These are phyloP conservation scores for Actinopyga echinites DNA, from an alignment of 53 echinoderm and acorn worm species.

Conservation along the genomic window DNA sequence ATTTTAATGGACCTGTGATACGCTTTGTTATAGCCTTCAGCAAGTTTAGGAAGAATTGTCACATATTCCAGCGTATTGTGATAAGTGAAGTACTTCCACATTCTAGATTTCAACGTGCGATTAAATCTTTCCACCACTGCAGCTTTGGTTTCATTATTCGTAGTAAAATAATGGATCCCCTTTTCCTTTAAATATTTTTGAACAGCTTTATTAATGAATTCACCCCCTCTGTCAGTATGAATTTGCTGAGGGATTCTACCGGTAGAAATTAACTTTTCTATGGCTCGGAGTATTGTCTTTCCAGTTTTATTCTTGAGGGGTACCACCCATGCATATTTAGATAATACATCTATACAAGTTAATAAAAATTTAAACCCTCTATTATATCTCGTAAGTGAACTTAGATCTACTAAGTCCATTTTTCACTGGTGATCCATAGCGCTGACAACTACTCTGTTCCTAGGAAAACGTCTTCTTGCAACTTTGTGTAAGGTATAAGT, in stretches of 20 bases:
- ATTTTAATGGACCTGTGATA: constrained; percentile 51
- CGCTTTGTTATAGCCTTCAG: constrained; percentile 24
- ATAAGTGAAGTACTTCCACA: constrained; percentile 30
- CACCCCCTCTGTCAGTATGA: constrained; percentile 59
- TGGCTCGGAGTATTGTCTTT: not conserved
- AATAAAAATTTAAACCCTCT: constrained; percentile 38
- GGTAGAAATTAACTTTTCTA: not conserved
- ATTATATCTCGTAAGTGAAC: constrained; percentile 31
- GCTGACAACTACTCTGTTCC: constrained; percentile 41
- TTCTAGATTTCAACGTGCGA: no score
- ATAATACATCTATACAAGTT: no score
- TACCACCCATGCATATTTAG: constrained; percentile 60
- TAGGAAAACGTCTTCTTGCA: constrained; percentile 18
- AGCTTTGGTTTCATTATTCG: constrained; percentile 59
- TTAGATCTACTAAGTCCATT: constrained; percentile 55
- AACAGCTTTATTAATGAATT: constrained; percentile 49
- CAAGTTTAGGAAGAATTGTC: not conserved
- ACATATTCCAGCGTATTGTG: not conserved
- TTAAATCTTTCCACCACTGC: no score
- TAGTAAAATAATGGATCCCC: constrained; percentile 49
- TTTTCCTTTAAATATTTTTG: constrained; percentile 47
- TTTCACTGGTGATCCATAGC: constrained; percentile 46
- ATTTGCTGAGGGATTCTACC: no score
- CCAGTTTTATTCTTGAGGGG: constrained; percentile 56
- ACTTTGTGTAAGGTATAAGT: constrained; percentile 58